Evolutionary conservation across 1,140 invertebrate species (phyloP).

Genomic region (Drosophila nannoptera): DNA sequence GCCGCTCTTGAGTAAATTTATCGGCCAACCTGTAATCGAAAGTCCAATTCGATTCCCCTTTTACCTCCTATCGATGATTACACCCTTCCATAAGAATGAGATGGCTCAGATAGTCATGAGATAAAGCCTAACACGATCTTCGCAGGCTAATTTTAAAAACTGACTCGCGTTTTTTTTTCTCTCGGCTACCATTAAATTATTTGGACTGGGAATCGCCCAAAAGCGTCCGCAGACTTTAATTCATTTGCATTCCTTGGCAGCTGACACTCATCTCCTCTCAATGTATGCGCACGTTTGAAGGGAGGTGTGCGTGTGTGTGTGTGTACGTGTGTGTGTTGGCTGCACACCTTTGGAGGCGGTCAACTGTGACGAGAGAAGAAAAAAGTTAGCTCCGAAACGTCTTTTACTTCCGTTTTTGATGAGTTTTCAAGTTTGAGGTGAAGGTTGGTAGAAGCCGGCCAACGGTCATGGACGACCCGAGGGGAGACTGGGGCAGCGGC

Average conservation of each 20-base stretch:
- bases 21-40: constrained; percentile 33
- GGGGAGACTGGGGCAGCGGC: background rate
- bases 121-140: too few relatives aligned
- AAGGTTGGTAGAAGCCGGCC: constrained; percentile 48
- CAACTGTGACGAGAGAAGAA: constrained; percentile 70
- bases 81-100: background rate
- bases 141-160: too few relatives aligned
- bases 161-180: background rate
- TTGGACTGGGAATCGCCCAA: background rate
- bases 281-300: too few relatives aligned
- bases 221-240: background rate
- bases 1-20: constrained; percentile 19
- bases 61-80: background rate
- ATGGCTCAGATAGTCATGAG: background rate
- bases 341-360: constrained; percentile 55
- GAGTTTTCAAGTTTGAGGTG: constrained; percentile 57
- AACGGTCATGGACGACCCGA: background rate
- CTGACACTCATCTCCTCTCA: constrained; percentile 29
- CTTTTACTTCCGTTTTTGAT: constrained; percentile 62
- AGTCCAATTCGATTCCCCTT: constrained; percentile 18
- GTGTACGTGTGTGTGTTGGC: constrained; percentile 7
- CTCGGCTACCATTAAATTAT: background rate
- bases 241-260: constrained; percentile 51
- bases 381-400: constrained; percentile 33
- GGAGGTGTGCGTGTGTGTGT: constrained; percentile 10